Base-by-base conservation (phyloP, 2,113 vertebrate species). In the Pituophis catenifer region DNA sequence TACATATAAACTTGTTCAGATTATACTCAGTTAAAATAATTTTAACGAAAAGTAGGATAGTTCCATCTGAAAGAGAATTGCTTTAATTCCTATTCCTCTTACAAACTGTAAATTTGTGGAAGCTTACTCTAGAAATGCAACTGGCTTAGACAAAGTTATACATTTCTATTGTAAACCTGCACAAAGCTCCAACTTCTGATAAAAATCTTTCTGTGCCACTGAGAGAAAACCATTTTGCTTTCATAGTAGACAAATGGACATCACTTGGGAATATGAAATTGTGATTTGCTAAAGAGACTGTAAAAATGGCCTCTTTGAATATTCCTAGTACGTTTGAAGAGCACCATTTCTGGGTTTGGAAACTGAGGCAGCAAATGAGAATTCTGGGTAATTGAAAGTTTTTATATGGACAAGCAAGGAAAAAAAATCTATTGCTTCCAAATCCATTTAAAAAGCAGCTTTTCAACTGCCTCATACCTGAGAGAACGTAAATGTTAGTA, bases 91-190 rank as follows among this genome's bases (percentile, higher is more conserved):
- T 90, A 59, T 10, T 17, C 2, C 33, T 29, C 13, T 53, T 87
- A 54, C 50, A 65, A 92, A 90, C 4, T 86, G 2, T 52, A 65
- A n/a, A 86, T 50, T 70, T 94, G 57, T 5, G 21, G 5, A 58
- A 75, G 59, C 88, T 29, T 89, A 8, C 94, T 93, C 81, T 90
- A 93, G 89, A 93, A 93, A 86, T 50, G 50, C 50, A 90, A 53
- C 13, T 38, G 33, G 33, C 54, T 23, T 55, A 92, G 55, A n/a
- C 8, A 93, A 54, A 87, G 86, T 90, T 29, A 11, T 48, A 15
- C 26, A 87, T 26, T 10, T 52, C 23, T 88, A 50, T 88, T 9
- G 9, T 38, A 62, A 88, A 33, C 12, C 26, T 65, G 86, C 55
- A 54, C 58, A 92, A 62, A 92, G 48, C 50, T 87, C 48, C 44